Base-by-base conservation (phyloP, 2,113 vertebrate species). In the Psephotus haematonotus region DNA sequence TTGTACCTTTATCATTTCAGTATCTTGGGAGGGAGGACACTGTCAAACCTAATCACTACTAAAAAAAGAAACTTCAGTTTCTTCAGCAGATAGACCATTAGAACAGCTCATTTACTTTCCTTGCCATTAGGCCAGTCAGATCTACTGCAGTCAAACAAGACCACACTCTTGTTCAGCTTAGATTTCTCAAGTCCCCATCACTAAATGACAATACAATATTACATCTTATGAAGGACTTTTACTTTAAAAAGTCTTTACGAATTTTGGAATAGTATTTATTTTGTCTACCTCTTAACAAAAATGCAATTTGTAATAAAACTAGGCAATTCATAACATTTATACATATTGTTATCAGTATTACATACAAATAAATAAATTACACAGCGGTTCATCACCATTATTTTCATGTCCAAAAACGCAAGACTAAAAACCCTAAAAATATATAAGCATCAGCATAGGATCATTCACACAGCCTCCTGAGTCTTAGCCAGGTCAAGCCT, bases 381-480 rank as follows among this genome's bases (percentile, higher is more conserved):
- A 52, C 10, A 63, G 14, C 9, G n/a, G 20, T 17, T 24, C 37
- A 90, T 41, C 25, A 79, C 6, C 37, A 70, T 81, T 6, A 69
- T 49, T 78, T 72, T 57, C 65, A 50, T 17, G 29, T 63, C n/a
- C 10, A 64, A 79, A 88, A 70, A 5, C 23, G 29, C 11, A 55
- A 49, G 10, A 41, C 2, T 2, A 69, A 83, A 88, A 86, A 17
- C 1, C 7, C 8, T 55, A 7, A 63, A 88, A 43, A 79, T 9
- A 14, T 46, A 53, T 0, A 0, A 83, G 8, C 11, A 74, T 23
- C 37, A 83, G 24, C 16, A 49, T 0, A 41, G 24, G 12, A 65
- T 7, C 2, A 72, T 63, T 76, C 44, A 68, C 33, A 53, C 4
- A 67, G 24, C 57, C 57, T n/a, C 57, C 33, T 59, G 57, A n/a